Conservation (phyloP, 2,797 vertebrate genomes). For the Chaetophractus vellerosus region DNA sequence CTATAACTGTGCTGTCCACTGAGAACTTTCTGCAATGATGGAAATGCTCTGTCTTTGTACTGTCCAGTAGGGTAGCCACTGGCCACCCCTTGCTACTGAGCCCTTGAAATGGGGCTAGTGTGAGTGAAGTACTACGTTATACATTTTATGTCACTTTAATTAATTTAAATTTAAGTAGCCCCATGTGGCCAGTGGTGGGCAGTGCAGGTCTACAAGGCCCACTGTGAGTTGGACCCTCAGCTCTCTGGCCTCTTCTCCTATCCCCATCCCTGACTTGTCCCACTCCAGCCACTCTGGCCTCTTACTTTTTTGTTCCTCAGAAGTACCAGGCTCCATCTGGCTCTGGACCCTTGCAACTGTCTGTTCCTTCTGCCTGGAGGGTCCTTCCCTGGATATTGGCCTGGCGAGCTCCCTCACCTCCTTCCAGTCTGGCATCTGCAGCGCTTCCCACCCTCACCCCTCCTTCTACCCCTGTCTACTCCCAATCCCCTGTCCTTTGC, state of each 20-base stretch:
- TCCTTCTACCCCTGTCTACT: background rate
- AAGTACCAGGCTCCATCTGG: background rate
- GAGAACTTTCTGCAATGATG: no score
- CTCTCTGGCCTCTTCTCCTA: background rate
- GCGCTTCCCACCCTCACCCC: no score
- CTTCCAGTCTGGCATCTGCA: rapidly evolving
- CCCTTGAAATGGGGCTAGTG: background rate
- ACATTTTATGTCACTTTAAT: background rate
- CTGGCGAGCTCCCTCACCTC: rapidly evolving
- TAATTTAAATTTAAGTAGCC: background rate
- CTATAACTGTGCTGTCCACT: rapidly evolving
- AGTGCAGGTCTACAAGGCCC: background rate
- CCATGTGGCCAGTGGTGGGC: no score
- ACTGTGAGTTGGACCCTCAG: no score
- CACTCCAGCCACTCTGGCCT: background rate
- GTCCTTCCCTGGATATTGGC: background rate
- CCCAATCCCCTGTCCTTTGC: background rate
- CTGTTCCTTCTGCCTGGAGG: background rate
- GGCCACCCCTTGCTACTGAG: background rate
- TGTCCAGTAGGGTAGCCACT: background rate
- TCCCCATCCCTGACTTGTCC: background rate
- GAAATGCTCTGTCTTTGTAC: background rate
- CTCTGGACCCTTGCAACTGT: background rate
- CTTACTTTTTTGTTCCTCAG: background rate
- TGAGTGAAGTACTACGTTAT: background rate